These are phyloP conservation scores for Drosophila mulleri DNA, from an alignment of 2,888 invertebrate genomes.

Conservation along the genomic window DNA sequence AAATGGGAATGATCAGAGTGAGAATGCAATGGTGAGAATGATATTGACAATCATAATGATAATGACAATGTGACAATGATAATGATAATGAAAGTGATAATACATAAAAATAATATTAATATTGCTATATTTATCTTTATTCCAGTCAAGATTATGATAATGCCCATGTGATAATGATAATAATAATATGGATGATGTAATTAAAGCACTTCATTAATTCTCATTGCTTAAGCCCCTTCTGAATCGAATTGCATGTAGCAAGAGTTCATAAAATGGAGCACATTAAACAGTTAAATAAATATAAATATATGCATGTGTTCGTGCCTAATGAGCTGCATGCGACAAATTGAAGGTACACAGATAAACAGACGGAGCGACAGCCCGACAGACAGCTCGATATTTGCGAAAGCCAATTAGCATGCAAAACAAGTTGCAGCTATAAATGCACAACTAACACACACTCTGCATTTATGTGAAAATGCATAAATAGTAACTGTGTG, in stretches of 20 bases:
- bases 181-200: background rate
- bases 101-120: background rate
- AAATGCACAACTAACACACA: slow-evolving; percentile 65
- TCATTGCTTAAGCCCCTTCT: background rate
- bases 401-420: slow-evolving; percentile 71
- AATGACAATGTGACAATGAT: background rate
- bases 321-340: slow-evolving; percentile 61
- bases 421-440: slow-evolving; percentile 73
- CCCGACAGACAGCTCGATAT: background rate
- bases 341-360: slow-evolving; percentile 53
- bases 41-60: background rate
- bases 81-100: too few species aligned
- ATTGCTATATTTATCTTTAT: too few species aligned
- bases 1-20: too few species aligned
- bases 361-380: background rate
- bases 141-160: background rate
- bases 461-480: slow-evolving; percentile 64
- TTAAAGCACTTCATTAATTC: too few species aligned
- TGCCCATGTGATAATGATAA: background rate
- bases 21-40: background rate
- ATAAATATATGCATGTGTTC: slow-evolving; percentile 37
- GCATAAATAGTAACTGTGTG: slow-evolving; percentile 64
- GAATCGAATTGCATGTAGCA: slow-evolving; percentile 1
- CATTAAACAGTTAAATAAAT: slow-evolving; percentile 40
- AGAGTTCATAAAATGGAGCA: slow-evolving; percentile 31